Percentiles rank a stretch among this genome's conserved stretches.
These are phyloP conservation scores for Crocodylus rhombifer DNA, from an alignment of 2,797 vertebrate species.

Conservation along the genomic window DNA sequence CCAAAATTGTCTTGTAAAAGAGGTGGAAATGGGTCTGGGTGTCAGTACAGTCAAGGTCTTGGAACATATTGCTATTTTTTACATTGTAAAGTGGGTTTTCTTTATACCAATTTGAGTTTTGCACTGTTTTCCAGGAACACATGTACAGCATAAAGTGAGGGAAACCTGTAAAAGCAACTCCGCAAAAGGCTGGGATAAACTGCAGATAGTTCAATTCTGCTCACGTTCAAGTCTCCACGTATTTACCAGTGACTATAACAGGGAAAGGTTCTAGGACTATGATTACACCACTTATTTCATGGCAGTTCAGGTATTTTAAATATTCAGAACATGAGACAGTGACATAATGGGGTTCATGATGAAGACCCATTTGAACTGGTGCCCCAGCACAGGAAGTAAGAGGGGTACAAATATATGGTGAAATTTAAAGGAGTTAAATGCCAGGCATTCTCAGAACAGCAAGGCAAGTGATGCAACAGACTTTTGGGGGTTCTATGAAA, in stretches of 20 bases:
- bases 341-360: background rate
- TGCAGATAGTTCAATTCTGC: background rate
- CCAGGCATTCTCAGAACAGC: background rate
- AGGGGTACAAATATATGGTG: background rate
- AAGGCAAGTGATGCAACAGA: background rate
- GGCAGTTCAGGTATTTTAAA: background rate
- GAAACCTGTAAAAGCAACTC: rapidly evolving
- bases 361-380: background rate
- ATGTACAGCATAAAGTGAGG: background rate
- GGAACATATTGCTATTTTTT: no score
- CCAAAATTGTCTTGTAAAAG: no score
- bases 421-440: background rate
- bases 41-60: no score
- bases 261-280: background rate
- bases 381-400: background rate
- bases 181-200: background rate
- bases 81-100: no score
- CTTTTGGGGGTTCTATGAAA: background rate
- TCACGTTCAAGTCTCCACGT: background rate
- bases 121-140: no score
- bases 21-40: no score
- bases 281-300: background rate
- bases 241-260: background rate
- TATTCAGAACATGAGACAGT: background rate
- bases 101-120: no score